Conservation (phyloP, 2,113 vertebrate species). For the Bubalus kerabau region DNA sequence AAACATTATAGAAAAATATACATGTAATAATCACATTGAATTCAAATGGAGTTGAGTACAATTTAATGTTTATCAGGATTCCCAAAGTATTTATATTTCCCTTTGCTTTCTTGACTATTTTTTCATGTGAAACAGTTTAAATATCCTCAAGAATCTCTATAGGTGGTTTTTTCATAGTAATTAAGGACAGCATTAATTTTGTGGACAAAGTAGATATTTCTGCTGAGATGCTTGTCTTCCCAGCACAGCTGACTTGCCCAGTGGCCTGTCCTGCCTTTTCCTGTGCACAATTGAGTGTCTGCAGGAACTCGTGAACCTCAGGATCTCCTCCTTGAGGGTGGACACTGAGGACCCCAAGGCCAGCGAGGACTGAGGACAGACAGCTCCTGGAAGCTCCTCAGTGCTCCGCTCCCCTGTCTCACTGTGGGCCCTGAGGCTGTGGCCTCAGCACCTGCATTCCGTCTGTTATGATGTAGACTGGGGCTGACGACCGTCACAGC, state of each 20-base stretch:
- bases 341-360: background rate
- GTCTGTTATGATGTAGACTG: background rate
- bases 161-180: background rate
- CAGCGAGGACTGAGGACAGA: background rate
- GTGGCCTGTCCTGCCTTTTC: background rate
- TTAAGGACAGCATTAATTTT: too few relatives aligned
- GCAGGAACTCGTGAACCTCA: background rate
- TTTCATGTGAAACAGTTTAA: background rate
- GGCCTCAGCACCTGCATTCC: background rate
- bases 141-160: background rate
- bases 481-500: rapidly evolving
- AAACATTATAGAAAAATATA: too few relatives aligned
- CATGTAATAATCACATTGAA: too few relatives aligned
- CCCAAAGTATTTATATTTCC: background rate
- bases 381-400: background rate
- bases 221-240: background rate
- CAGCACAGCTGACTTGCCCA: rapidly evolving
- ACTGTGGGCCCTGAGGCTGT: background rate
- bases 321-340: rapidly evolving
- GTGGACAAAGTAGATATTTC: background rate
- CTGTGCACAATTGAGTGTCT: background rate
- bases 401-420: too few relatives aligned
- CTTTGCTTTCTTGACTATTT: background rate
- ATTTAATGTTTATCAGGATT: background rate
- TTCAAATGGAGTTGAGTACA: background rate